Base-by-base conservation (phyloP, 1,140 invertebrate genomes). In the Drosophila persimilis region DNA sequence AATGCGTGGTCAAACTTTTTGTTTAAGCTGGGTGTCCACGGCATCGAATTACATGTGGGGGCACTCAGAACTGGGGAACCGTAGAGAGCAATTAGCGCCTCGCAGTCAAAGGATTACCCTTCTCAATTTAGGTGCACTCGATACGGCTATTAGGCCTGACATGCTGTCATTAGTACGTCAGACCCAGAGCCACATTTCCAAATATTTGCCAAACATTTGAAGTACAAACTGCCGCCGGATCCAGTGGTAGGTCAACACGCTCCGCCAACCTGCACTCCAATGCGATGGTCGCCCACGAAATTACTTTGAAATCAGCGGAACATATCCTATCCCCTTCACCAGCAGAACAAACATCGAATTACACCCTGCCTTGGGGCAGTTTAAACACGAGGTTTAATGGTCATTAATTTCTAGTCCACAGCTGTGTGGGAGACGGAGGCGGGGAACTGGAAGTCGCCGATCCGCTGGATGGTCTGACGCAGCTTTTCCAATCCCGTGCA, bases 381-480 rank as follows among this genome's bases (percentile, higher is more conserved):
- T 67, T 55, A 67, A 47, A 47, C 62, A 43, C n/a, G 15, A n/a
- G 6, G 15, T 44, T 50, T 57, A 57, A 57, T 56, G 44, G 26
- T 15, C 26, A 57, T 31, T 15, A 11, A 26, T 15, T 31, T 26
- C 47, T 31, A 35, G 6, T 55, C 20, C 45, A 8, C 20, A 8
- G 4, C 13, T 2, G 11, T 6, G 22, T 2, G 1, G 8, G 22
- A 6, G 6, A 22, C 15, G n/a, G 41, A 22, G 2, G 20, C 6
- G n/a, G 89, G 89, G 67, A 90, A 90, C 48, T 90, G 48, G 53
- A 91, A 91, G 44, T 88, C 73, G 5, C 90, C 90, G 24, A 77
- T 47, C 41, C 63, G 39, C 54, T 90, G 69, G 13, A 91, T 62
- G 13, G 74, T 79, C 6, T 62, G 26, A 3, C 72, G 72, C 20